Conservation (phyloP, 2,888 invertebrate genomes). For the Vanessa cardui region DNA sequence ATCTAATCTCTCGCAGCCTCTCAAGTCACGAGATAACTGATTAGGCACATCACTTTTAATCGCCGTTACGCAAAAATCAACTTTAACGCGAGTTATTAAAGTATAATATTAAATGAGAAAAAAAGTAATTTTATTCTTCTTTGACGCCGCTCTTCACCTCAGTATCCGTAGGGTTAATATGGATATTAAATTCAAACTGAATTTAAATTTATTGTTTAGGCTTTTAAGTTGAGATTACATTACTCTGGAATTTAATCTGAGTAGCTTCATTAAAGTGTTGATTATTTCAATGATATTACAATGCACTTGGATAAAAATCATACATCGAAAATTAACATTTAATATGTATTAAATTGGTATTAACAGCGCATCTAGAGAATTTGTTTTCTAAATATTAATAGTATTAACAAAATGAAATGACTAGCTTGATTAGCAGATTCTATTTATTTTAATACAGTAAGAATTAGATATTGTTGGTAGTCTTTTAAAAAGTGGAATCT, state of each 20-base stretch:
- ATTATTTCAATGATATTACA: not conserved
- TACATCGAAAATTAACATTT: too few relatives aligned
- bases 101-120: not conserved
- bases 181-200: not conserved
- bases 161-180: conserved; percentile 13
- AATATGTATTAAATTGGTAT: too few relatives aligned
- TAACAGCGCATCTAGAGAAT: too few relatives aligned
- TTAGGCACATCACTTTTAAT: conserved; percentile 31
- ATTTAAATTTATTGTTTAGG: not conserved
- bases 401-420: too few relatives aligned
- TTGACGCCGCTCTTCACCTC: conserved; percentile 6
- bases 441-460: too few relatives aligned
- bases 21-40: conserved; percentile 31
- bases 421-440: too few relatives aligned
- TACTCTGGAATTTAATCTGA: not conserved
- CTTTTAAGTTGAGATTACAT: not conserved
- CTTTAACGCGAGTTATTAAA: conserved; percentile 3
- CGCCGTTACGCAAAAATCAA: not conserved
- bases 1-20: conserved; percentile 29
- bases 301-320: too few relatives aligned
- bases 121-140: not conserved
- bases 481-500: too few relatives aligned
- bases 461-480: too few relatives aligned
- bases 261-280: not conserved
- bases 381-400: too few relatives aligned